Evolutionary conservation across 2,888 invertebrate species (phyloP), one percentile per base, ranked within the genome.

Genomic region (Pardosa pseudoannulata): DNA sequence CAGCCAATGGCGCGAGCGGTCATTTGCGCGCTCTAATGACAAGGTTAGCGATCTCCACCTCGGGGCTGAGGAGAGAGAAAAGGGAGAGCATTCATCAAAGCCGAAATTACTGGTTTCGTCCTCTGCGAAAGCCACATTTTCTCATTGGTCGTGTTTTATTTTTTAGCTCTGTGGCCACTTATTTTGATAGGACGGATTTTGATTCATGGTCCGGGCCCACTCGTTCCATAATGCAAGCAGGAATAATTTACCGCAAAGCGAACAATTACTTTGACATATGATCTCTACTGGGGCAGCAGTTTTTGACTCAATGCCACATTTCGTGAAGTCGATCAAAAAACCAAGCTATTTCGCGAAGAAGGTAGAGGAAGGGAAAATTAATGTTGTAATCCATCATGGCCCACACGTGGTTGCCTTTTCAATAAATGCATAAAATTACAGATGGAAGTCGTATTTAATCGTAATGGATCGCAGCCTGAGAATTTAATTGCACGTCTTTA

Each of bases 241-340:
- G 83, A 83, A 83, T 83, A 83, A 83, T 83, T 78, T 78, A 83
- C 83, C 83, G 72, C 83, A 83, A 73, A 83, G 78, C 72, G 83
- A 83, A 83, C 83, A 83, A 78, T 83, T 83, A 83, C 83, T 67
- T 70, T 83, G 83, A 83, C 83, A 78, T 67, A 83, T 73, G 83
- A 83, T 83, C 78, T 82, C 74, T 75, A 5, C 7, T 23, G 6
- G 56, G 56, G 56, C 56, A 23, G 56, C 23, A n/a, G 56, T 56
- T 56, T 56, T 56, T 56, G 56, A 56, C 56, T 56, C 56, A 56
- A 56, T 23, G 56, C 56, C 56, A 56, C 56, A 56, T 56, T 23
- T 56, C 56, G 56, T 56, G 56, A 56, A 56, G 56, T 56, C 56
- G 56, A 56, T 56, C 56, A 56, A 23, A 56, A n/a, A n/a, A n/a